Evolutionary conservation across 2,888 invertebrate genomes (phyloP).

Genomic region (Metellina segmentata): DNA sequence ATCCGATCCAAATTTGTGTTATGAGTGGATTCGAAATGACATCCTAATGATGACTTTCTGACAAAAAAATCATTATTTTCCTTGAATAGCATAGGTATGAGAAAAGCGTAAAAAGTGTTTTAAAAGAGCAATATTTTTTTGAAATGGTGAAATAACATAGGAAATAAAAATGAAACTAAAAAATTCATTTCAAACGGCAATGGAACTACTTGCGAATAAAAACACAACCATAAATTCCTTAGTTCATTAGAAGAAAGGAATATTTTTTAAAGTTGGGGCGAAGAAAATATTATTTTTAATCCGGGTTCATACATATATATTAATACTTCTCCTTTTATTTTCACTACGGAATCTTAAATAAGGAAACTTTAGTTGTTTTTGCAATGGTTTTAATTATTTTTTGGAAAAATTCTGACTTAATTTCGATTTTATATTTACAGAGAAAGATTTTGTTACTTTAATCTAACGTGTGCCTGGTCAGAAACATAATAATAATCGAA

Average conservation of each 20-base stretch:
- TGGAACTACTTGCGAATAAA: background rate
- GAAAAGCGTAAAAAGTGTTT: background rate
- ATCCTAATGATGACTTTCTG: constrained; percentile 57
- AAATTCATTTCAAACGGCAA: constrained; percentile 1
- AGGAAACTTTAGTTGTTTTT: background rate
- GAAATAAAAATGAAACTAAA: constrained; percentile 12
- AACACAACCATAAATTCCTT: constrained; percentile 21
- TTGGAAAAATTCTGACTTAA: no score
- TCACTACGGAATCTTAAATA: background rate
- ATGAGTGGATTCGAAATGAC: constrained; percentile 30
- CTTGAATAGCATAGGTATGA: constrained; percentile 6
- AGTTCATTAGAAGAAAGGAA: constrained; percentile 18
- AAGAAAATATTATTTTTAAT: constrained; percentile 12
- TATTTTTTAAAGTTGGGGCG: background rate
- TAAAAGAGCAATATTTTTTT: no score
- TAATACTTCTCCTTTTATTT: background rate
- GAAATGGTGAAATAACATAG: background rate
- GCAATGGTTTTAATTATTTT: constrained; percentile 1
- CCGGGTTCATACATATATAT: background rate
- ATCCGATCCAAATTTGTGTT: constrained; percentile 19
- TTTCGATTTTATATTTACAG: no score
- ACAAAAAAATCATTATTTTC: constrained; percentile 52
- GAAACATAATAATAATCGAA: no score
- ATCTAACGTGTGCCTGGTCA: no score
- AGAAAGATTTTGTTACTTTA: no score